Base-by-base conservation (phyloP, 2,113 vertebrate species). In the Gobiocypris rarus region DNA sequence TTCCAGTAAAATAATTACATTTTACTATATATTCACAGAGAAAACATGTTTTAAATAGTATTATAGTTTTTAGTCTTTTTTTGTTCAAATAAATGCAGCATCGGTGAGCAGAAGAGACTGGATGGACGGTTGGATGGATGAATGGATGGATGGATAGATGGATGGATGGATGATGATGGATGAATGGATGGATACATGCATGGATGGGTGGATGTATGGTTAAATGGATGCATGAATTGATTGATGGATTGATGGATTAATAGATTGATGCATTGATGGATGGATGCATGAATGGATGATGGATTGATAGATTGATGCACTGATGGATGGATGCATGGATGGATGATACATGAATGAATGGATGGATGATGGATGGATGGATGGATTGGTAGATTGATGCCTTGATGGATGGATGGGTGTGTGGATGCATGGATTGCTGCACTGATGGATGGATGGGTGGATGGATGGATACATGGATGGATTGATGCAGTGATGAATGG, bases 321-420 rank as follows among this genome's bases (percentile, higher is more conserved):
- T 5, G 38, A 38, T 38, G 38, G 34, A 38, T 38, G 34, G 10
- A 45, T 45, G 43, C 2, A 45, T 45, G 43, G 10, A 45, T 11
- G 10, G 17, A 54, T 19, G 17, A 24, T 3, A 7, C 3, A 59
- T 0, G 1, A 9, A 24, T 1, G 0, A 3, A 58, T 1, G 22
- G 56, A 58, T 0, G 0, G 56, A 58, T 3, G 50, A 56, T 6
- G 7, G 52, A 56, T 2, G 1, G 17, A 1, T 19, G 5, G 52
- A 38, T 38, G 31, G 34, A 59, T 0, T 0, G 22, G 9, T 1
- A 9, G 9, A n/a, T n/a, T n/a, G n/a, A n/a, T n/a, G n/a, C n/a
- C n/a, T n/a, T n/a, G n/a, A 24, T 0, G 1, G 56, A 59, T 0
- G 4, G 9, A 9, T 1, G 0, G 7, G 24, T 1, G 0, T 22